A percentile compares a stretch with the other conserved stretches of the same genome.
Conservation (phyloP, 2,113 vertebrate species). For the Myanophis thanlyinensis region DNA sequence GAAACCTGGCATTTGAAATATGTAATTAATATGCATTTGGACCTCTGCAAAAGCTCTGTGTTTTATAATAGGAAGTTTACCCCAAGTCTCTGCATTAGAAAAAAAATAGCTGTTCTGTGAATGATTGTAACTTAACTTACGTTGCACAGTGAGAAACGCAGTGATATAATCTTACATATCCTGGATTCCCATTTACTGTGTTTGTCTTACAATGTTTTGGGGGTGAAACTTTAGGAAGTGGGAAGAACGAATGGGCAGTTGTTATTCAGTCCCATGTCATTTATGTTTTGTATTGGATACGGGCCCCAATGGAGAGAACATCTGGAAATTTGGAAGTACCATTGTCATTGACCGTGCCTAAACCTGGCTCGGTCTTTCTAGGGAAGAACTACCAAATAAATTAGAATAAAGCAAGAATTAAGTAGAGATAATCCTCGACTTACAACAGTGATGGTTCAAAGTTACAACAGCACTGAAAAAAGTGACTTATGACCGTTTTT, state of each 20-base stretch:
- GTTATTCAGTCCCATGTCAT: too few relatives aligned
- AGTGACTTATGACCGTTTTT: too few relatives aligned
- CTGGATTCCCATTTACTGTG: not conserved
- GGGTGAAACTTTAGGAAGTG: not conserved
- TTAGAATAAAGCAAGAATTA: too few relatives aligned
- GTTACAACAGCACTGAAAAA: too few relatives aligned
- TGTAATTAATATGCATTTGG: not conserved
- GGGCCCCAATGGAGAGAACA: too few relatives aligned
- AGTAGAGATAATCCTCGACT: too few relatives aligned
- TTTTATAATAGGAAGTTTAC: not conserved
- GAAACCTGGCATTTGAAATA: not conserved
- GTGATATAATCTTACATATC: not conserved
- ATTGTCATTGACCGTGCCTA: not conserved
- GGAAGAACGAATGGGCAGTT: too few relatives aligned
- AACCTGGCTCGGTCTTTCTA: constrained; percentile 30
- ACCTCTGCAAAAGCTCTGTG: not conserved
- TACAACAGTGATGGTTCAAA: too few relatives aligned
- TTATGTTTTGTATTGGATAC: not conserved
- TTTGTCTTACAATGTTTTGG: too few relatives aligned
- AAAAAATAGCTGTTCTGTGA: not conserved
- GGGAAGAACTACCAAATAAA: not conserved
- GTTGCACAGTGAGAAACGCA: not conserved
- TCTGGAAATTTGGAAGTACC: not conserved
- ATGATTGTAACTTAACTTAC: not conserved
- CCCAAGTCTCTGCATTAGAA: not conserved